Base-by-base conservation (phyloP, 2,888 invertebrate genomes). In the Busseola fusca region DNA sequence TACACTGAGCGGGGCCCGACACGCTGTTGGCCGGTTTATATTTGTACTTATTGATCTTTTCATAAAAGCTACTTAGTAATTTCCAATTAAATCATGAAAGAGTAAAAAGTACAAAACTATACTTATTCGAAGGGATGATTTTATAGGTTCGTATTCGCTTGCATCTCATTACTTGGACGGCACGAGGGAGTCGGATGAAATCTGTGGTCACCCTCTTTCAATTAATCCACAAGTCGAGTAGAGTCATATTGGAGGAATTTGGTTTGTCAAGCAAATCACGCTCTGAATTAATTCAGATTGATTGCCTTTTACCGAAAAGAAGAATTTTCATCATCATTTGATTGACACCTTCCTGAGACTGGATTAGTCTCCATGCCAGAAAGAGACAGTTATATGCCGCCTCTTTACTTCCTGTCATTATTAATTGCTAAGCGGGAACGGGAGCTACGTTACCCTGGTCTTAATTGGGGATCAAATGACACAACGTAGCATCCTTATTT, bases 171-270 rank as follows among this genome's bases (percentile, higher is more conserved):
- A 64, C 78, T 83, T 82, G 59, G 45, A 10, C 64, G 65, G 21
- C 48, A 37, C 6, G 10, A 75, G 60, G 74, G 68, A 75, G 74
- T 80, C 72, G 80, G 81, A 87, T 87, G 87, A 88, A 89, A 87
- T 89, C 88, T 86, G 84, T 84, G 89, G 91, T 89, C 87, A 89
- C 87, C 87, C 89, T 90, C 87, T 88, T 88, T 90, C 90, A 91
- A 91, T 92, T 92, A 92, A 91, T 90, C 85, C 84, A 73, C 83
- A 85, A 90, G 87, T 85, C 85, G 83, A 88, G 86, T 84, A 84
- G 86, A 88, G 85, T 84, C 83, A 87, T 89, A 86, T 87, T 87
- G 86, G 77, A 76, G 79, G 82, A 87, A 90, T 89, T 90, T 86
- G 86, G 86, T 88, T 89, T 86, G 86, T 81, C 86, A 87, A 88